Evolutionary conservation across 2,113 vertebrate genomes (phyloP).

Genomic region (Microcebus tavaratra): DNA sequence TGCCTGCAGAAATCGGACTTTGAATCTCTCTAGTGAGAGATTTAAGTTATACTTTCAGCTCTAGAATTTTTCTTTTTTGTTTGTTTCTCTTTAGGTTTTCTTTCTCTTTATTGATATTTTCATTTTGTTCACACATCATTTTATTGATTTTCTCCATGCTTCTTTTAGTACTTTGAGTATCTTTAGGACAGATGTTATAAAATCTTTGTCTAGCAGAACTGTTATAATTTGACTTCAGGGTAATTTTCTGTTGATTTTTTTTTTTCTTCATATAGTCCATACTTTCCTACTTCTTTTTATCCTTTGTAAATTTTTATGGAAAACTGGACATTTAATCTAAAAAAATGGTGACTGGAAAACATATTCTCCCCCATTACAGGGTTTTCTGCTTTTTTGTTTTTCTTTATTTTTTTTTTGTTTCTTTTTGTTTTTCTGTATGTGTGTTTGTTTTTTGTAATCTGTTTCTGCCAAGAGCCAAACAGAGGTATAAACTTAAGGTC

Average conservation of each 20-base stretch:
- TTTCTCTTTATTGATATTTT: background rate
- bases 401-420: background rate
- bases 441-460: background rate
- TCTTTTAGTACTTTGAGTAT: background rate
- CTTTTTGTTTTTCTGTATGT: too few relatives aligned
- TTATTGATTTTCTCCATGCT: background rate
- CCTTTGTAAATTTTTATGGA: background rate
- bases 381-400: background rate
- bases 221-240: background rate
- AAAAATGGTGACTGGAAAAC: background rate
- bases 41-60: background rate
- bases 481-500: background rate
- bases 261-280: background rate
- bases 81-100: background rate
- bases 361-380: background rate
- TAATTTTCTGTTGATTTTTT: background rate
- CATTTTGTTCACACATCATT: background rate
- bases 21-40: background rate
- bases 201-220: background rate
- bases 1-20: background rate
- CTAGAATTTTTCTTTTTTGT: background rate
- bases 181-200: background rate
- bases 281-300: background rate
- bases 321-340: background rate
- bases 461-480: background rate